Evolutionary conservation across 2,888 invertebrate genomes (phyloP).

Genomic region (Acrobasis consociella): DNA sequence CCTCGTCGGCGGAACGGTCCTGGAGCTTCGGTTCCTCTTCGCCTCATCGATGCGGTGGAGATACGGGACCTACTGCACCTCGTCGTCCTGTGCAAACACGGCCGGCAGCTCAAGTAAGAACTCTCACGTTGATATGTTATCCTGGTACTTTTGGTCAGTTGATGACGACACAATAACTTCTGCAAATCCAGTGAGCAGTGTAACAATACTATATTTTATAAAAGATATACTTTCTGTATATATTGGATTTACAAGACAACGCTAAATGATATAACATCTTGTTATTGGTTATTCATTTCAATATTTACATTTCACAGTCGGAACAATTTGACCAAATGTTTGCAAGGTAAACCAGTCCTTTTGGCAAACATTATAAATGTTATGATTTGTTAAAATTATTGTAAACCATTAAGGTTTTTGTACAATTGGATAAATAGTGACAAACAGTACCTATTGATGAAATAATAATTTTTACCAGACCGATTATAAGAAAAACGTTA

Average conservation of each 20-base stretch:
- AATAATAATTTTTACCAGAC: too few relatives aligned
- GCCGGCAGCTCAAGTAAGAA: conserved; percentile 90
- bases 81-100: conserved; percentile 95
- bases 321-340: not conserved
- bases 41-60: conserved; percentile 93
- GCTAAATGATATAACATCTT: not conserved
- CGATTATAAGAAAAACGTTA: too few relatives aligned
- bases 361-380: conserved; percentile 10
- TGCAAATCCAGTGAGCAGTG: too few relatives aligned
- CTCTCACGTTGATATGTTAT: conserved; percentile 10
- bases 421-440: too few relatives aligned
- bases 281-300: not conserved
- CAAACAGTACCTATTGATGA: too few relatives aligned
- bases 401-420: not conserved
- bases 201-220: too few relatives aligned
- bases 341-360: not conserved
- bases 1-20: conserved; percentile 80
- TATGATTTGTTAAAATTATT: conserved; percentile 1
- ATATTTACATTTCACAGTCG: conserved; percentile 8
- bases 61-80: conserved; percentile 93
- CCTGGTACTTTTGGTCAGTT: not conserved
- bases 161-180: not conserved
- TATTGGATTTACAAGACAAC: not conserved
- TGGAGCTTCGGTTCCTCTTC: conserved; percentile 90
- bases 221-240: too few relatives aligned